A percentile compares a stretch with the other conserved stretches of the same genome.
Conservation (phyloP, 2,888 invertebrate genomes). For the Folsomia manolachei region DNA sequence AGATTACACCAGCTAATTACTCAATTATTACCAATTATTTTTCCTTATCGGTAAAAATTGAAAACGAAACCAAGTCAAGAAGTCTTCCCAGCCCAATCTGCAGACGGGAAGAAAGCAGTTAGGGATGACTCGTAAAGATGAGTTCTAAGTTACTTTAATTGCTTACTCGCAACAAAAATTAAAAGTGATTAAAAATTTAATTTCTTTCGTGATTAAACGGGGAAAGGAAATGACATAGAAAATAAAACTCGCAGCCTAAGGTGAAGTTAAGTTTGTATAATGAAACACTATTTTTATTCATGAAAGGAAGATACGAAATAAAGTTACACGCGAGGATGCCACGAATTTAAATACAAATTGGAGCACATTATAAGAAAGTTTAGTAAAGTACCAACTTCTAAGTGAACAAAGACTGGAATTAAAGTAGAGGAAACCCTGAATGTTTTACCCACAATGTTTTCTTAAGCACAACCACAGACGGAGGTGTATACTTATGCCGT, state of each 20-base stretch:
- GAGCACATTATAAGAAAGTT: background rate
- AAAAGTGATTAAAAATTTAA: background rate
- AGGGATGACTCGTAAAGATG: background rate
- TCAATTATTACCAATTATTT: no score
- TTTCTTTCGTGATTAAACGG: background rate
- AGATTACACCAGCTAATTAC: no score
- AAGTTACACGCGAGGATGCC: no score
- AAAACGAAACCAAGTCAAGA: background rate
- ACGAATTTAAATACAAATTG: background rate
- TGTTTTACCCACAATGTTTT: background rate
- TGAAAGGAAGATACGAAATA: no score
- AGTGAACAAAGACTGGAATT: conserved; percentile 2
- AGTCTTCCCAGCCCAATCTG: background rate
- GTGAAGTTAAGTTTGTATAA: background rate
- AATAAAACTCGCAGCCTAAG: background rate
- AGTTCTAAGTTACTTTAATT: no score
- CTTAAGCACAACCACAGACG: background rate
- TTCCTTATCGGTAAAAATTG: background rate
- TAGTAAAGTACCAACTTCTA: no score
- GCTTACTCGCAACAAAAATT: background rate
- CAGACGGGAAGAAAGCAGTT: background rate
- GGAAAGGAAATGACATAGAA: background rate
- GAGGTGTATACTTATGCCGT: background rate
- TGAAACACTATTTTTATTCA: no score
- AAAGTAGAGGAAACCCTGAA: background rate